Base-by-base conservation (phyloP, 1,140 invertebrate genomes). In the Drosophila rufa region DNA sequence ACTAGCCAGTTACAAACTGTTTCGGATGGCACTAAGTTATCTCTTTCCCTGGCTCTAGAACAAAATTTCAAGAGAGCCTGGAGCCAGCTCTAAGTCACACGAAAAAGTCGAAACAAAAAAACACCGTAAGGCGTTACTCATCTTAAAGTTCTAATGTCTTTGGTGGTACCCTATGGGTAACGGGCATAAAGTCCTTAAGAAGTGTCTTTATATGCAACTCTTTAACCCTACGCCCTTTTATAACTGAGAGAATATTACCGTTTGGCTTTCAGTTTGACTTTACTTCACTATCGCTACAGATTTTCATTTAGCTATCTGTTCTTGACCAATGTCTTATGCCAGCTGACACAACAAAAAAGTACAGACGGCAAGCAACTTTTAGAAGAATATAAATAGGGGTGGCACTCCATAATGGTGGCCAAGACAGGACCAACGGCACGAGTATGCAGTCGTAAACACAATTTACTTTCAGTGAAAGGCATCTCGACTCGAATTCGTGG, bases 371-470 rank as follows among this genome's bases (percentile, higher is more conserved):
- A 46, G 38, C 14, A 55, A 67, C 40, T 68, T 55, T 11, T 40
- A 3, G 1, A 11, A 45, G 9, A 25, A 59, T 43, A 86, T 82
- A 75, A 90, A 84, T 84, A 58, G 45, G 70, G 84, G 89, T 87
- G 69, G 48, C 11, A 50, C 53, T 80, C 58, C 73, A 76, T 61
- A 65, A 66, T 53, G 68, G 50, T 42, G 12, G 38, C n/a, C 19
- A 42, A 57, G 27, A 40, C 38, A 43, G 22, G 17, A 58, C 17
- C 50, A 25, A 36, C n/a, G 15, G 25, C 33, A 0, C 38, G 33
- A 78, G 61, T 50, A 65, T 62, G 79, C 84, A 67, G 79, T 64
- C 78, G 83, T 90, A 89, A 89, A 89, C 84, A 90, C 79, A 90
- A 89, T 85, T 89, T 89, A 81, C 85, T 75, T 74, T 51, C 68